Evolutionary conservation across 2,113 vertebrate species (phyloP).

Genomic region (Oncorhynchus clarkii): DNA sequence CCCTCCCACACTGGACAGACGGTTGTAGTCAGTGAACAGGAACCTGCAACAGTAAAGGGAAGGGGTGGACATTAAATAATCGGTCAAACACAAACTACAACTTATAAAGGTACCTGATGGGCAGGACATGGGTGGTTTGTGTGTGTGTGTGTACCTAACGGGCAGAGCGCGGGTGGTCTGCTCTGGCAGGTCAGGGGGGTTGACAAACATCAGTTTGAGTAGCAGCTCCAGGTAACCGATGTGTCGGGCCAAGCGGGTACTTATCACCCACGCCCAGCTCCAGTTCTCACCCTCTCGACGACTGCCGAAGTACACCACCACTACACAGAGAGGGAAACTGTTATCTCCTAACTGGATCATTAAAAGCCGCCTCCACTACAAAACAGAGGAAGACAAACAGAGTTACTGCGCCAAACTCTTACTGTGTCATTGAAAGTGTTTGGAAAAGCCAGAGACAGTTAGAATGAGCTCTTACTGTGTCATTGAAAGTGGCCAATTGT

Average conservation of each 20-base stretch:
- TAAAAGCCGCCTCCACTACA: too few species aligned
- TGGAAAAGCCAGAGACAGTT: too few species aligned
- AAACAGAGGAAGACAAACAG: too few species aligned
- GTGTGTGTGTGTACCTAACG: constrained; percentile 75
- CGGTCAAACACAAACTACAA: not conserved
- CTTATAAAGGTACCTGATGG: not conserved
- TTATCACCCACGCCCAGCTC: constrained; percentile 95
- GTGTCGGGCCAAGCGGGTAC: constrained; percentile 88
- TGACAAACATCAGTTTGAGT: constrained; percentile 94
- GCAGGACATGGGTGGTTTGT: not conserved
- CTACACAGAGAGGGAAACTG: constrained; percentile 56
- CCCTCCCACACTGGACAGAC: constrained; percentile 92
- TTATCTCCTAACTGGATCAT: not conserved
- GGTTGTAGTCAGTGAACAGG: constrained; percentile 93
- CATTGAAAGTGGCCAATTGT: too few species aligned
- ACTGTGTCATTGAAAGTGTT: too few species aligned
- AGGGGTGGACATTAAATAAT: not conserved
- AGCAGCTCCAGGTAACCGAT: constrained; percentile 92
- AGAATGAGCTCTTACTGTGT: not conserved
- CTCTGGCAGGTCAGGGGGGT: constrained; percentile 92
- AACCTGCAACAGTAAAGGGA: constrained; percentile 71
- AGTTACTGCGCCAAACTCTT: too few species aligned
- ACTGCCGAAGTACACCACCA: constrained; percentile 93
- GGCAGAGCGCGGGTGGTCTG: constrained; percentile 93
- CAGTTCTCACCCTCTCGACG: constrained; percentile 91